Evolutionary conservation across 2,888 invertebrate species (phyloP).

Genomic region (Ernsta delagoae): DNA sequence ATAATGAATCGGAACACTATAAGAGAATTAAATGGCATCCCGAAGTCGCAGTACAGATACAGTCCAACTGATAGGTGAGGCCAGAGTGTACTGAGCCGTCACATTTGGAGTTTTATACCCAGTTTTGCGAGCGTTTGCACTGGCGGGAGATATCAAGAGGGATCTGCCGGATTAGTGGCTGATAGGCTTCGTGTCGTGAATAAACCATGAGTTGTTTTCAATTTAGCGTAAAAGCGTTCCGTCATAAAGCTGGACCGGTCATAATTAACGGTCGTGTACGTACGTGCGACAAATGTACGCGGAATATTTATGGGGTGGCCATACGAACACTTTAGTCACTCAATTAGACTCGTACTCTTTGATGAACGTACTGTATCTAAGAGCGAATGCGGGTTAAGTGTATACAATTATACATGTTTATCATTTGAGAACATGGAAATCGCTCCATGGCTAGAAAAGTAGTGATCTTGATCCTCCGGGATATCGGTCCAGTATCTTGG

Average conservation of each 20-base stretch:
- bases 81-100: conserved; percentile 52
- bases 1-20: conserved; percentile 60
- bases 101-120: conserved; percentile 45
- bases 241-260: conserved; percentile 71
- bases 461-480: too few relatives aligned
- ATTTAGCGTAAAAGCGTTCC: conserved; percentile 81
- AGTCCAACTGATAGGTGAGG: conserved; percentile 37
- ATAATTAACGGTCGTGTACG: conserved; percentile 75
- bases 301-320: conserved; percentile 24
- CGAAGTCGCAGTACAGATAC: conserved; percentile 23
- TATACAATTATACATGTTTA: background rate
- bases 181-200: conserved; percentile 69
- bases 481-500: too few relatives aligned
- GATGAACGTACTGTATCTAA: conserved; percentile 9
- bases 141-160: conserved; percentile 52
- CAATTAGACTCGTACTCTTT: conserved; percentile 20
- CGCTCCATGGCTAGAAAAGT: too few relatives aligned
- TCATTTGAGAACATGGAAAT: too few relatives aligned
- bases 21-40: conserved; percentile 53
- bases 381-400: background rate
- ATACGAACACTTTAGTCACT: conserved; percentile 27
- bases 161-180: conserved; percentile 59
- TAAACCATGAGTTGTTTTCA: conserved; percentile 84
- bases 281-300: conserved; percentile 55
- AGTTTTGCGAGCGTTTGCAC: conserved; percentile 39